Evolutionary conservation across 1,140 invertebrate genomes (phyloP).

Genomic region (Heliothis subflexa): DNA sequence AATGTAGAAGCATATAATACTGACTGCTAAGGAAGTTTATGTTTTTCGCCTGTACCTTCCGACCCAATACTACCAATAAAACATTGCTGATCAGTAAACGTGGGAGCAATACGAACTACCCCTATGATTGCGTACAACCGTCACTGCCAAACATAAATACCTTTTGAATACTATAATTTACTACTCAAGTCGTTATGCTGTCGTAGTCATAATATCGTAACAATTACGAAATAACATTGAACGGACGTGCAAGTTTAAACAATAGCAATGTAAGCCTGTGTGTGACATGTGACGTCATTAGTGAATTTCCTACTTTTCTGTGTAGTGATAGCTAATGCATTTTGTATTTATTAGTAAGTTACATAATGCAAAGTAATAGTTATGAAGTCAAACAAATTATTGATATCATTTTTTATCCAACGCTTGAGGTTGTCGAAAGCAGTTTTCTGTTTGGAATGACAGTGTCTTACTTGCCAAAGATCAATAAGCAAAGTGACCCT

Average conservation of each 20-base stretch:
- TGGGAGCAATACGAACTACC: not conserved
- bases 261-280: not conserved
- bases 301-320: not conserved
- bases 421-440: not conserved
- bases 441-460: not conserved
- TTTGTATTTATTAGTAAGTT: too few relatives aligned
- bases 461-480: not conserved
- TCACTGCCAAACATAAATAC: not conserved
- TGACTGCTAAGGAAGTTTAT: not conserved
- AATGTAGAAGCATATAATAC: not conserved
- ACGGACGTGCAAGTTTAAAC: conserved; percentile 4
- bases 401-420: not conserved
- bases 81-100: not conserved
- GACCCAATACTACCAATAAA: too few relatives aligned
- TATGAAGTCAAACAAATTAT: not conserved
- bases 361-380: not conserved
- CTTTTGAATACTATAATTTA: not conserved
- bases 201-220: conserved; percentile 4
- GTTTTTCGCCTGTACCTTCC: not conserved
- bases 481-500: not conserved
- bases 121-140: not conserved
- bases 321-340: too few relatives aligned
- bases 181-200: conserved; percentile 16
- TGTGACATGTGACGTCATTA: not conserved
- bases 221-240: conserved; percentile 27